Conservation (phyloP, 2,797 vertebrate genomes). For the Alcedo atthis region DNA sequence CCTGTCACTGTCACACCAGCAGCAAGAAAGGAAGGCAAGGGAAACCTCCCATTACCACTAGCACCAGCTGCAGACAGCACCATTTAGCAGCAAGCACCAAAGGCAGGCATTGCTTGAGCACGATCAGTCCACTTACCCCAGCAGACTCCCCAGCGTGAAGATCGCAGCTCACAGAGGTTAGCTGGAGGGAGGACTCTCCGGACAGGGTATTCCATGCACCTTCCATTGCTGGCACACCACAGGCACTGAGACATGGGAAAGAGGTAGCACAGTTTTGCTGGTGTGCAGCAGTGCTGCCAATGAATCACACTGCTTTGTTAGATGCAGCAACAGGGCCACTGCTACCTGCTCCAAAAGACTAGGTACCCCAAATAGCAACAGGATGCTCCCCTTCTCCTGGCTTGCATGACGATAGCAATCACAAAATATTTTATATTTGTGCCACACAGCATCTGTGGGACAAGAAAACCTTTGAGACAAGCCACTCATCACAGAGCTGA, state of each 20-base stretch:
- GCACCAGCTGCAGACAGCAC: rapidly evolving
- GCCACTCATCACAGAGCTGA: neutral
- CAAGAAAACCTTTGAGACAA: neutral
- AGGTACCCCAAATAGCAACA: neutral
- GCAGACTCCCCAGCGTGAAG: conserved; percentile 92
- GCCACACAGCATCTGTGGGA: neutral
- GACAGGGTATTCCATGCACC: conserved; percentile 88
- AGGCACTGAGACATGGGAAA: conserved; percentile 83
- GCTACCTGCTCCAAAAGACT: rapidly evolving
- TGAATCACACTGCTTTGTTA: rapidly evolving
- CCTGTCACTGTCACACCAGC: neutral
- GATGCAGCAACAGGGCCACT: neutral
- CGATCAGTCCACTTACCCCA: conserved; percentile 83
- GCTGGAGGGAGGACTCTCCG: conserved; percentile 83
- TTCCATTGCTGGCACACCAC: conserved; percentile 86
- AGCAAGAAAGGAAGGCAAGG: neutral
- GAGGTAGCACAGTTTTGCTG: neutral
- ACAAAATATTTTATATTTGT: neutral
- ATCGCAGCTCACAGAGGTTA: conserved; percentile 82
- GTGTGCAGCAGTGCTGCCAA: rapidly evolving
- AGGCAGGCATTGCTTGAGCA: rapidly evolving
- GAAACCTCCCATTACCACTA: neutral
- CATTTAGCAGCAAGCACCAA: neutral
- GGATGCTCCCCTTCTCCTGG: neutral
- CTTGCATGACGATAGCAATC: neutral